Evolutionary conservation across 2,113 vertebrate genomes (phyloP).

Genomic region (Myotis davidii): DNA sequence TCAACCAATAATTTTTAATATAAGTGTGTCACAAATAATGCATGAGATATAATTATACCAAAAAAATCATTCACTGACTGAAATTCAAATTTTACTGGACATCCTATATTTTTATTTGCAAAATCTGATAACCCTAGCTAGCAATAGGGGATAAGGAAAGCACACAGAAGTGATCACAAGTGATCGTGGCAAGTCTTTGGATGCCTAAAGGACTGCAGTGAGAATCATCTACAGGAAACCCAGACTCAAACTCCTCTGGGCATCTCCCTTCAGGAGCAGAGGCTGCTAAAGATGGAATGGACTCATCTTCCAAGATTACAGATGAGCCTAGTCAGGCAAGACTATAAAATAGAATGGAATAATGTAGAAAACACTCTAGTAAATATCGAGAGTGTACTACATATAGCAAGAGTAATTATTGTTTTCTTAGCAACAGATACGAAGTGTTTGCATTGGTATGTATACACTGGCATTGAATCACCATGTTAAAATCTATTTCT

Average conservation of each 20-base stretch:
- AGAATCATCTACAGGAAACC: conserved; percentile 4
- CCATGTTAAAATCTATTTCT: conserved; percentile 34
- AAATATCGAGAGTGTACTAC: background rate
- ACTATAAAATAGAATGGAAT: background rate
- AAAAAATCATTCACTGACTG: background rate
- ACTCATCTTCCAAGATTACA: background rate
- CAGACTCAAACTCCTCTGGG: background rate
- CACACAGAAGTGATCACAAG: background rate
- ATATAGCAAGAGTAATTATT: background rate
- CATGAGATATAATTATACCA: background rate
- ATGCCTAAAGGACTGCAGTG: background rate
- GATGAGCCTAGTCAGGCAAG: background rate
- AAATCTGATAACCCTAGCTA: background rate
- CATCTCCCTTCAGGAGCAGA: background rate
- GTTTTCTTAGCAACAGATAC: background rate
- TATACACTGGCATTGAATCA: background rate
- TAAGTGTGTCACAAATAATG: background rate
- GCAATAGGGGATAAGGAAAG: background rate
- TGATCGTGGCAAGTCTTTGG: background rate
- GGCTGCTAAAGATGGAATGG: background rate
- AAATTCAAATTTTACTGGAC: background rate
- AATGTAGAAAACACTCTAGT: background rate
- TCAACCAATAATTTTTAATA: background rate
- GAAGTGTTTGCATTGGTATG: background rate
- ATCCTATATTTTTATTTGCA: background rate